Conservation (phyloP, 2,797 vertebrate species). For the Protonibea diacanthus region DNA sequence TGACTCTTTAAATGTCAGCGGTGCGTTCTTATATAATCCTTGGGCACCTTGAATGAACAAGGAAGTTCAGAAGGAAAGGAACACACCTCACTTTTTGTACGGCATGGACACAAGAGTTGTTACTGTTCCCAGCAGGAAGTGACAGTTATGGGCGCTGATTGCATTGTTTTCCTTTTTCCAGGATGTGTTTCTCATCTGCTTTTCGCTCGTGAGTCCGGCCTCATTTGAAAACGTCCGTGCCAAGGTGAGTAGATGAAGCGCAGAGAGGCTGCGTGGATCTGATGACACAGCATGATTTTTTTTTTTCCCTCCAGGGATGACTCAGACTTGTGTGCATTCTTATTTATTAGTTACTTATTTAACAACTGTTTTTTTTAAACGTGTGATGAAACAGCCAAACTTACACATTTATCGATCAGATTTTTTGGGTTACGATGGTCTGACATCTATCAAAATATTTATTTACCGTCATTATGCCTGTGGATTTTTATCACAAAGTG, state of each 20-base stretch:
- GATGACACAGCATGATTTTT: neutral
- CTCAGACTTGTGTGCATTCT: neutral
- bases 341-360: too few species aligned
- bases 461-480: neutral
- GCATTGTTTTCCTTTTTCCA: constrained; percentile 67
- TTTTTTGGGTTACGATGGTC: neutral
- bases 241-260: constrained; percentile 69
- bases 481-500: neutral
- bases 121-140: constrained; percentile 36
- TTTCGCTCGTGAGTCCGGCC: constrained; percentile 98
- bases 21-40: neutral
- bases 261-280: neutral
- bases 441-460: neutral
- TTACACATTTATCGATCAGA: neutral
- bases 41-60: constrained; percentile 20
- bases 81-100: constrained; percentile 28
- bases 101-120: neutral
- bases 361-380: neutral
- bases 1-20: neutral
- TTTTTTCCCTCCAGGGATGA: neutral
- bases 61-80: constrained; percentile 36
- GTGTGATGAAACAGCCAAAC: neutral
- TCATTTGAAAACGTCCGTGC: constrained; percentile 98
- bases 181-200: constrained; percentile 99
- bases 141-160: constrained; percentile 39